phyloP scores from a whole-genome alignment of 1,140 invertebrate species.

The Caenorhabditis latens region DNA sequence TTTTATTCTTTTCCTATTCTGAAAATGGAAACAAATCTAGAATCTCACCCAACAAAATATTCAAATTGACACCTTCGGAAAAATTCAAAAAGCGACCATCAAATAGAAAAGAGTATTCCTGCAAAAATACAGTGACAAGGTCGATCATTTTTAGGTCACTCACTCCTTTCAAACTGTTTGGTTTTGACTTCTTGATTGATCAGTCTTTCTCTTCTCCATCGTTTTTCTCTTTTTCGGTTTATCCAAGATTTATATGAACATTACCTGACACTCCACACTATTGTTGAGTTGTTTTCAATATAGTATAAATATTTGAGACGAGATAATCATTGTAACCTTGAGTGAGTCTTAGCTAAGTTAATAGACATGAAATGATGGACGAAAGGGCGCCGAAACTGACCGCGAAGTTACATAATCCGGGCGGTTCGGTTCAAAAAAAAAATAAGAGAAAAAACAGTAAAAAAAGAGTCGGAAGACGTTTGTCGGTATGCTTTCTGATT shows the following conservation, averaged over 20 bases:
- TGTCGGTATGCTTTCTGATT: not conserved
- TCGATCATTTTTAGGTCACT: conserved; percentile 40
- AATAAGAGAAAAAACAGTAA: conserved; percentile 2
- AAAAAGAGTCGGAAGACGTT: conserved; percentile 21
- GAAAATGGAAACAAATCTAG: too few species aligned
- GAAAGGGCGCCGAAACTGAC: not conserved
- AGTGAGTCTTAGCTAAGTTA: conserved; percentile 1
- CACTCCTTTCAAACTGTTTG: conserved; percentile 48
- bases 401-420: conserved; percentile 44
- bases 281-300: too few species aligned
- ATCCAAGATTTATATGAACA: not conserved
- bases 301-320: too few species aligned
- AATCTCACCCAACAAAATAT: not conserved
- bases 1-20: too few species aligned
- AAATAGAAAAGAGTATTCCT: not conserved
- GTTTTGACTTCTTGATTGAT: conserved; percentile 22
- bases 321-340: not conserved
- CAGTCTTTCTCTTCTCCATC: not conserved
- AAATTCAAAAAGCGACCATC: conserved; percentile 6
- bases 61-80: not conserved
- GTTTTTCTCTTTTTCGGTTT: not conserved
- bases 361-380: conserved; percentile 19
- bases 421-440: conserved; percentile 11
- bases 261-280: too few species aligned
- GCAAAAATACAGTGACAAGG: conserved; percentile 49